Evolutionary conservation across 2,888 invertebrate species (phyloP).

Genomic region (Xanthia togata): DNA sequence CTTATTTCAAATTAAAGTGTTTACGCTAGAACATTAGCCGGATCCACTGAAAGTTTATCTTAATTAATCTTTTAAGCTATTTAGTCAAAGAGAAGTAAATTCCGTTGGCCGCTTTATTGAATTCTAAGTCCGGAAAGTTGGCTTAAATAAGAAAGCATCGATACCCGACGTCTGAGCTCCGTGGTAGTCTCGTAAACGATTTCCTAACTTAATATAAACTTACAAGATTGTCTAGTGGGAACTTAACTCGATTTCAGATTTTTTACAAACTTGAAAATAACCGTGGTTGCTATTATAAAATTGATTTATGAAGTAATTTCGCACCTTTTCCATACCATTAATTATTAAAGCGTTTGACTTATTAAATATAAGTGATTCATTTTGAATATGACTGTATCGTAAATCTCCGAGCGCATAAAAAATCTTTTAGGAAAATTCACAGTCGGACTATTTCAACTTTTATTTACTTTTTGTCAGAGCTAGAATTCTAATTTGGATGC

Average conservation of each 20-base stretch:
- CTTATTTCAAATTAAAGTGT: slow-evolving; percentile 77
- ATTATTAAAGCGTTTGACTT: background rate
- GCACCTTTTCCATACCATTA: too few species aligned
- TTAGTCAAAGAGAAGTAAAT: slow-evolving; percentile 88
- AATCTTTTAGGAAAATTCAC: slow-evolving; percentile 24
- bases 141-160: slow-evolving; percentile 87
- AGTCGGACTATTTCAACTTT: slow-evolving; percentile 43
- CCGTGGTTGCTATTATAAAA: background rate
- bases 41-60: slow-evolving; percentile 81
- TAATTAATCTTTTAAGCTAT: slow-evolving; percentile 89
- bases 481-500: slow-evolving; percentile 65
- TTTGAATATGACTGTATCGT: slow-evolving; percentile 10
- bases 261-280: slow-evolving; percentile 37
- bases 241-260: slow-evolving; percentile 73
- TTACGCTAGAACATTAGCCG: slow-evolving; percentile 80
- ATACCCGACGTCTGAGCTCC: slow-evolving; percentile 81
- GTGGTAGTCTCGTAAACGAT: slow-evolving; percentile 83
- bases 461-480: slow-evolving; percentile 48
- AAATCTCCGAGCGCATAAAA: slow-evolving; percentile 36
- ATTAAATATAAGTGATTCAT: background rate
- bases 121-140: slow-evolving; percentile 86
- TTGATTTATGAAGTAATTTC: background rate
- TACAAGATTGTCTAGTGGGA: slow-evolving; percentile 80
- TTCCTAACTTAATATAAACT: slow-evolving; percentile 85
- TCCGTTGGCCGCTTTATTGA: slow-evolving; percentile 87